A percentile compares a stretch with the other conserved stretches of the same genome.
Evolutionary conservation across 2,888 invertebrate genomes (phyloP).

Genomic region (Lepidocyrtoides sp.): DNA sequence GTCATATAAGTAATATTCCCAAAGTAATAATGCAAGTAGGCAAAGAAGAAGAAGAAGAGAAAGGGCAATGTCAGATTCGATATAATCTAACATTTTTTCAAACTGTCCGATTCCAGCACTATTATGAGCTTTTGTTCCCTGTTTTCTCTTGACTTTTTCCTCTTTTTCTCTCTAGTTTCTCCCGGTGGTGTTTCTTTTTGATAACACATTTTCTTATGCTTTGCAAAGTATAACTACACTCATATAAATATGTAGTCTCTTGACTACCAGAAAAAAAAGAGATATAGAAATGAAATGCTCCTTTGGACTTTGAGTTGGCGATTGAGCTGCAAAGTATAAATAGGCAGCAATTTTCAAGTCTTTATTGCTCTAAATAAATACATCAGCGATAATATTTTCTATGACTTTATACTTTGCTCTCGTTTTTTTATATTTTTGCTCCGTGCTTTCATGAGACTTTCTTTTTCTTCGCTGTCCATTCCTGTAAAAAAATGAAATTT

Average conservation of each 20-base stretch:
- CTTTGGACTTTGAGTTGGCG: slow-evolving; percentile 19
- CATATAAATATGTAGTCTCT: not conserved
- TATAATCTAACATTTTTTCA: slow-evolving; percentile 69
- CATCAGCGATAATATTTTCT: slow-evolving; percentile 39
- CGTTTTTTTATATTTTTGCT: not conserved
- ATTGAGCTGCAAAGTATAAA: slow-evolving; percentile 48
- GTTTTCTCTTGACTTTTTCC: not conserved
- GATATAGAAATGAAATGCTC: not conserved
- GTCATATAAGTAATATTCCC: not conserved
- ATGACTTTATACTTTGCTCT: not conserved
- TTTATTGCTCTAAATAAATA: slow-evolving; percentile 58
- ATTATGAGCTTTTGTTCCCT: slow-evolving; percentile 56
- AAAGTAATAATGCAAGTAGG: not conserved
- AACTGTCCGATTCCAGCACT: slow-evolving; percentile 45
- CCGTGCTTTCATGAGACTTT: not conserved
- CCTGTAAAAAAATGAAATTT: not conserved
- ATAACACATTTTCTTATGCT: slow-evolving; percentile 29
- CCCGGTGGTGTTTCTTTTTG: slow-evolving; percentile 34
- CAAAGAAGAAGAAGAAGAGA: not conserved
- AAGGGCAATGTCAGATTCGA: slow-evolving; percentile 76
- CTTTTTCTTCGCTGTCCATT: not conserved
- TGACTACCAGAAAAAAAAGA: no score
- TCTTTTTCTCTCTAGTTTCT: slow-evolving; percentile 3
- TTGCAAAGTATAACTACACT: not conserved
- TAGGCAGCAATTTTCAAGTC: slow-evolving; percentile 39